phyloP scores from a whole-genome alignment of 1,140 invertebrate genomes.

The Sitobion miscanthi region DNA sequence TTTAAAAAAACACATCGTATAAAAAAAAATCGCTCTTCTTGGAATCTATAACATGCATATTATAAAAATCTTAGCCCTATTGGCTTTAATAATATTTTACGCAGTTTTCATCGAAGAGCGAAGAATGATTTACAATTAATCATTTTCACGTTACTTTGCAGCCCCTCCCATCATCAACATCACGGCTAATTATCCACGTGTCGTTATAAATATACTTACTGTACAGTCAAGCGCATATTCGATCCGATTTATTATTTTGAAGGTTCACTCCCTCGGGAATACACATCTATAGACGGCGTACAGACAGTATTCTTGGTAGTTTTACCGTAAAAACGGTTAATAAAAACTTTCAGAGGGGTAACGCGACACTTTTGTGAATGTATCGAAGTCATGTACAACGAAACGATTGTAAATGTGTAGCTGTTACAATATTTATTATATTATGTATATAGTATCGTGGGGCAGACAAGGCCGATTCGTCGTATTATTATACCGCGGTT shows the following conservation, averaged over 20 bases:
- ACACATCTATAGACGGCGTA: not conserved
- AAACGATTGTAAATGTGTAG: not conserved
- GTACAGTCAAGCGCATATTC: not conserved
- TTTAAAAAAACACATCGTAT: too few relatives aligned
- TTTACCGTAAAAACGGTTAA: not conserved
- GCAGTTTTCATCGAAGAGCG: not conserved
- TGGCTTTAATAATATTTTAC: not conserved
- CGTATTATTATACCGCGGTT: not conserved
- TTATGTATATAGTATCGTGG: too few relatives aligned
- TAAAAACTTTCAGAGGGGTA: not conserved
- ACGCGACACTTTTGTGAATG: not conserved
- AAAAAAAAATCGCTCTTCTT: too few relatives aligned
- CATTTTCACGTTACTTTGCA: not conserved
- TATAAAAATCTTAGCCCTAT: too few relatives aligned
- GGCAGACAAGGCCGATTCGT: not conserved
- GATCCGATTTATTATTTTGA: not conserved
- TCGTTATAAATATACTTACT: not conserved
- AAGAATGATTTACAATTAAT: not conserved
- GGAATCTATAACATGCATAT: too few relatives aligned
- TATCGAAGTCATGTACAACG: not conserved
- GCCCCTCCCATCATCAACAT: not conserved
- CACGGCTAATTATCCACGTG: not conserved
- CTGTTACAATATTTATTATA: not conserved
- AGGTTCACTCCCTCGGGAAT: not conserved
- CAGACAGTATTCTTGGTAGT: not conserved